phyloP scores from a whole-genome alignment of 2,797 vertebrate species.

The Peromyscus aztecus region DNA sequence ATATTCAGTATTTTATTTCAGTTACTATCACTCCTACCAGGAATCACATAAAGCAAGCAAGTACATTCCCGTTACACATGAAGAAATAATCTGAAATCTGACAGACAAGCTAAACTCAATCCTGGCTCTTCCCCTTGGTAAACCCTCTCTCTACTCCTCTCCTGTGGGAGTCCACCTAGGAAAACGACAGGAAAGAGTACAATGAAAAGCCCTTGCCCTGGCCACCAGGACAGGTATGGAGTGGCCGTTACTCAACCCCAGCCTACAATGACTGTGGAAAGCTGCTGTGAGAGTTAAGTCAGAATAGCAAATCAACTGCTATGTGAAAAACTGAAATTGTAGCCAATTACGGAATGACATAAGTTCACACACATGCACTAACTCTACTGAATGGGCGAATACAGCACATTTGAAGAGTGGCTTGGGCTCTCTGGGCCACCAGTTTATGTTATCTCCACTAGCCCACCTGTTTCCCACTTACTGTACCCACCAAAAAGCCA shows the following conservation, averaged over 20 bases:
- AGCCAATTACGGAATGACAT: background rate
- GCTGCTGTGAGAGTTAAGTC: background rate
- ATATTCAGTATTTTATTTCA: background rate
- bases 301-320: background rate
- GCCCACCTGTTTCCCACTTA: background rate
- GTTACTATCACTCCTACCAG: background rate
- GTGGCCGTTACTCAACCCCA: background rate
- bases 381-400: background rate
- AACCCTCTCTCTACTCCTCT: background rate
- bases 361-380: background rate
- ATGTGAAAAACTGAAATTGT: background rate
- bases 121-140: background rate
- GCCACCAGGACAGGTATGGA: no score
- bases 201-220: fast-evolving
- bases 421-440: background rate
- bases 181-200: fast-evolving
- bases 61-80: background rate
- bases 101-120: background rate
- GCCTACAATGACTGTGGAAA: background rate
- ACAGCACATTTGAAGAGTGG: background rate
- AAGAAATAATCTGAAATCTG: background rate
- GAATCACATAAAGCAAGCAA: background rate
- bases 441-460: background rate
- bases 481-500: background rate
- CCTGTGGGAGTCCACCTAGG: background rate